Base-by-base conservation (phyloP, 1,140 invertebrate species). In the Popillia japonica region DNA sequence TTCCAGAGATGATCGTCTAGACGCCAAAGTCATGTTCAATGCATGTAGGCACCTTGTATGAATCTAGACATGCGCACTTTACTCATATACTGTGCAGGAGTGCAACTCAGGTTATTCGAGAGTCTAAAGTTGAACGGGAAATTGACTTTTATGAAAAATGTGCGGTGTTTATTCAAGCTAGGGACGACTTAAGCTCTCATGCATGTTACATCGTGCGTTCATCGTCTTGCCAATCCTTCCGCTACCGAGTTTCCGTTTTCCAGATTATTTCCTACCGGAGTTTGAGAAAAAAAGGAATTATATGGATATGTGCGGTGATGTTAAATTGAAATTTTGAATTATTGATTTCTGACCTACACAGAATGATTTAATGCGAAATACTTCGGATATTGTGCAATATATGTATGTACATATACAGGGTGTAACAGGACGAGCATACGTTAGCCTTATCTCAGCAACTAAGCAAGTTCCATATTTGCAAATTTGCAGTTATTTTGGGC, bases 121-220 rank as follows among this genome's bases (percentile, higher is more conserved):
- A 68, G 61, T 68, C 61, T 77, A 77, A 59, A 76, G 42, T 40
- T 22, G 44, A 81, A 75, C 80, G 77, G 80, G 80, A 81, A 81
- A 81, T 81, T 81, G 79, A 81, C 80, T 81, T 81, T 80, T 81
- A 81, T 81, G 80, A 80, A 81, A 81, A 78, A 77, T 80, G 80
- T 80, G 75, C 75, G 79, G 77, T 81, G 79, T 81, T 81, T 81
- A 80, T 81, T 80, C 79, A 80, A 80, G 73, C 80, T 74, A 72
- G 78, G 72, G 75, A 75, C 77, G 79, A 79, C 76, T 81, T 81
- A 80, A 77, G 80, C 61, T 61, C 78, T 81, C 76, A 81, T 81
- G 79, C 79, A 81, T 81, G 80, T 76, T 79, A 72, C 40, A 79
- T 22, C 6, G 17, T 44, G 17, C 34, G 72, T 74, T 40, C 41